Evolutionary conservation across 2,888 invertebrate species (phyloP).

Genomic region (Plebejus melissa): DNA sequence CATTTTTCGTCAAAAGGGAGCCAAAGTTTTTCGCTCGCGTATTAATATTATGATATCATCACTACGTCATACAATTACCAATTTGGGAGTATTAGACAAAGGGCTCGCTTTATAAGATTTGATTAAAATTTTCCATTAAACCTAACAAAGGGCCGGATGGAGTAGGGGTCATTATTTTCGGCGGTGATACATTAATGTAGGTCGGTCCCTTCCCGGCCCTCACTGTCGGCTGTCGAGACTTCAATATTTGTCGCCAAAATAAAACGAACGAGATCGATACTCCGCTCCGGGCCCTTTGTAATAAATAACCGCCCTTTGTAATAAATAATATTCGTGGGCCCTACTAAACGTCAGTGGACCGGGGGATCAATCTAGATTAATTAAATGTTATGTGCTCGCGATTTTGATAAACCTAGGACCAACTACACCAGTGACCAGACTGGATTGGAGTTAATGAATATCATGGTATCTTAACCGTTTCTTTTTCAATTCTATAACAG

Average conservation of each 20-base stretch:
- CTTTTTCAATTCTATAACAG: no score
- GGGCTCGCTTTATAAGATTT: background rate
- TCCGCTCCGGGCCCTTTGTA: background rate
- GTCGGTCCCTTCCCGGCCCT: constrained; percentile 13
- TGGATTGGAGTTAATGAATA: no score
- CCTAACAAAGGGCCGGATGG: constrained; percentile 3
- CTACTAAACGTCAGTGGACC: constrained; percentile 3
- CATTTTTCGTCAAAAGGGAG: no score
- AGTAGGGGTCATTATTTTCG: constrained; percentile 19
- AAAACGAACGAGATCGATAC: constrained; percentile 16
- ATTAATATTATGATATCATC: background rate
- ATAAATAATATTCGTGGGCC: constrained; percentile 6
- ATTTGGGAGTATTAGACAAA: background rate
- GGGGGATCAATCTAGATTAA: constrained; percentile 7
- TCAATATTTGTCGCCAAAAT: constrained; percentile 20
- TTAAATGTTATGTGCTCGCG: background rate
- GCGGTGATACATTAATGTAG: constrained; percentile 26
- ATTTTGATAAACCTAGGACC: background rate
- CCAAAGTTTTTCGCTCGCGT: no score
- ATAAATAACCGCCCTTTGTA: constrained; percentile 1
- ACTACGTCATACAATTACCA: background rate
- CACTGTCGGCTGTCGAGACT: constrained; percentile 16
- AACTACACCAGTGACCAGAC: no score
- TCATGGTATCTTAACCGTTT: no score
- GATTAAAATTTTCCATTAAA: constrained; percentile 16